A percentile compares a stretch with the other conserved stretches of the same genome.
Conservation (phyloP, 2,888 invertebrate genomes). For the Dichetophora obliterata region DNA sequence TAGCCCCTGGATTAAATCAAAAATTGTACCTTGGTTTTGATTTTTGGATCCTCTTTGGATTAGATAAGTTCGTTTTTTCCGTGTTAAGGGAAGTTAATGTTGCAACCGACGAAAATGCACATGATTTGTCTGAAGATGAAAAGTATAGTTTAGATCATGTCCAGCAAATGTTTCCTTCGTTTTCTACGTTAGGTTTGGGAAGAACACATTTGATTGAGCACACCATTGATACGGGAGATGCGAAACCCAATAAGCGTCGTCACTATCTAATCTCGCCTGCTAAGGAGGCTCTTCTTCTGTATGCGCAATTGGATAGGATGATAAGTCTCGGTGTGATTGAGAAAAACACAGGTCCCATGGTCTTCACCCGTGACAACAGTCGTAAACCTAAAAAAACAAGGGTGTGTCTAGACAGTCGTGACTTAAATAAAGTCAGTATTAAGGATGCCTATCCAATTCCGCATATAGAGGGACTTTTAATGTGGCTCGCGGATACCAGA, state of each 20-base stretch:
- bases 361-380: conserved; percentile 24
- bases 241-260: conserved; percentile 30
- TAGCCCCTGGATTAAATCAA: background rate
- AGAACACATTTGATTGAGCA: conserved; percentile 27
- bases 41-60: too few relatives aligned
- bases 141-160: background rate
- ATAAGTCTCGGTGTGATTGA: conserved; percentile 50
- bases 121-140: background rate
- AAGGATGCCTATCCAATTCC: conserved; percentile 33
- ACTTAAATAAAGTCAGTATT: conserved; percentile 25
- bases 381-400: conserved; percentile 13
- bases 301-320: conserved; percentile 36
- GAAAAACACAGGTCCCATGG: conserved; percentile 41
- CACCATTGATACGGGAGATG: conserved; percentile 8
- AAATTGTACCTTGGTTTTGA: background rate
- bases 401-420: conserved; percentile 24
- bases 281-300: conserved; percentile 20
- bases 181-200: conserved; percentile 22
- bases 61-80: background rate
- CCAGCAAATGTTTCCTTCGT: conserved; percentile 5
- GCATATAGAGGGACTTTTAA: conserved; percentile 16
- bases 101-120: background rate
- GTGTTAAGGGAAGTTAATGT: background rate
- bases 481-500: background rate
- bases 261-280: conserved; percentile 37